These are phyloP conservation scores for Engraulis encrasicolus DNA, from an alignment of 2,113 vertebrate genomes.

Conservation along the genomic window DNA sequence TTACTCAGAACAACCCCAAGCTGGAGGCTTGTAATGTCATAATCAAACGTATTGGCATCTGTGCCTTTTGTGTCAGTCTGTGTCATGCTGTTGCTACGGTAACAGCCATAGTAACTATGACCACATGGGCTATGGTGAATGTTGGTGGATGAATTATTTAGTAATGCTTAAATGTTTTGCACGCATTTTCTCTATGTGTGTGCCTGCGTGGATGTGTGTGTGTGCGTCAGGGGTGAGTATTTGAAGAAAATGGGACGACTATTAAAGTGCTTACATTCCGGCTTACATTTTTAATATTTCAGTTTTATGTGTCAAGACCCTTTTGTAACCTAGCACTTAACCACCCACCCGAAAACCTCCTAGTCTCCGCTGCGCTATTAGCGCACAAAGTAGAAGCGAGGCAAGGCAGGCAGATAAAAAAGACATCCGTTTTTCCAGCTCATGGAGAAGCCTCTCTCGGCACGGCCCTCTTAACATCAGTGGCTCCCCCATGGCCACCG, in stretches of 20 bases:
- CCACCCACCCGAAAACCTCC: neutral
- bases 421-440: neutral
- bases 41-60: conserved; percentile 47
- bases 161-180: neutral
- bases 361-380: neutral
- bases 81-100: conserved; percentile 40
- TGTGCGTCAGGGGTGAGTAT: neutral
- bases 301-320: neutral
- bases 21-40: neutral
- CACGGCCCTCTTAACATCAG: neutral
- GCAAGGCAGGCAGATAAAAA: neutral
- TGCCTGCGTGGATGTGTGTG: neutral
- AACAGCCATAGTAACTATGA: conserved; percentile 26
- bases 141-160: conserved; percentile 18
- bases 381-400: neutral
- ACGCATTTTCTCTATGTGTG: neutral
- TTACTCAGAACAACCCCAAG: neutral
- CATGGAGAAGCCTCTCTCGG: neutral
- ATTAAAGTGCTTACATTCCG: neutral
- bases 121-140: neutral
- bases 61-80: conserved; percentile 26
- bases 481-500: conserved; percentile 21
- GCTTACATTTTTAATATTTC: neutral
- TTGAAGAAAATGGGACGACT: neutral
- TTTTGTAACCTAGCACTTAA: neutral